A percentile compares a stretch with the other conserved stretches of the same genome.
These are phyloP conservation scores for Embidobia sp. DNA, from an alignment of 2,888 invertebrate genomes.

Conservation along the genomic window DNA sequence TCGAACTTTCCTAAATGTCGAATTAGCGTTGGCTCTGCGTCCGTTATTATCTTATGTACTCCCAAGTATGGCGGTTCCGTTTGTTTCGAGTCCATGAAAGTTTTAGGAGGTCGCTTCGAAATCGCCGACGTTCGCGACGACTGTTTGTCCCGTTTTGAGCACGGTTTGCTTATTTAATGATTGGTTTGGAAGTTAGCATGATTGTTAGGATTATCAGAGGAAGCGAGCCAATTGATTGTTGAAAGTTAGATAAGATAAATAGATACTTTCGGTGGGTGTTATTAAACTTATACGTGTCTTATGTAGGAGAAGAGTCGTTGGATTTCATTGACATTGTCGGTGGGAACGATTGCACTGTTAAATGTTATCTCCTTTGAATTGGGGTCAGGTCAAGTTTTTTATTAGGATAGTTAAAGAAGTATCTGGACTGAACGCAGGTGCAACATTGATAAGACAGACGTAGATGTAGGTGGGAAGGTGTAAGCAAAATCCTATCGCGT, in stretches of 20 bases:
- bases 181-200: no score
- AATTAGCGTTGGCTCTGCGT: conserved; percentile 20
- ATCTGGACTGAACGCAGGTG: conserved; percentile 2
- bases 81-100: conserved; percentile 26
- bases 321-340: no score
- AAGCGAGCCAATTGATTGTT: no score
- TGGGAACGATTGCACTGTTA: no score
- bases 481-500: neutral
- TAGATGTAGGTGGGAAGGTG: no score
- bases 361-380: no score
- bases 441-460: conserved; percentile 1
- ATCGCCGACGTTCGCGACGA: neutral
- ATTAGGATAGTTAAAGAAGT: neutral
- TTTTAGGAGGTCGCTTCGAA: conserved; percentile 1
- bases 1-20: conserved; percentile 31
- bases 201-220: no score
- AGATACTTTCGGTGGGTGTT: no score
- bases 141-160: conserved; percentile 14
- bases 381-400: neutral
- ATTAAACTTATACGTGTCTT: no score
- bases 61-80: conserved; percentile 23
- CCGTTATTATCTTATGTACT: conserved; percentile 48
- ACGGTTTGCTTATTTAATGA: neutral
- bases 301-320: no score
- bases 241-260: no score